Conservation (phyloP, 2,113 vertebrate genomes). For the Phaethon lepturus region DNA sequence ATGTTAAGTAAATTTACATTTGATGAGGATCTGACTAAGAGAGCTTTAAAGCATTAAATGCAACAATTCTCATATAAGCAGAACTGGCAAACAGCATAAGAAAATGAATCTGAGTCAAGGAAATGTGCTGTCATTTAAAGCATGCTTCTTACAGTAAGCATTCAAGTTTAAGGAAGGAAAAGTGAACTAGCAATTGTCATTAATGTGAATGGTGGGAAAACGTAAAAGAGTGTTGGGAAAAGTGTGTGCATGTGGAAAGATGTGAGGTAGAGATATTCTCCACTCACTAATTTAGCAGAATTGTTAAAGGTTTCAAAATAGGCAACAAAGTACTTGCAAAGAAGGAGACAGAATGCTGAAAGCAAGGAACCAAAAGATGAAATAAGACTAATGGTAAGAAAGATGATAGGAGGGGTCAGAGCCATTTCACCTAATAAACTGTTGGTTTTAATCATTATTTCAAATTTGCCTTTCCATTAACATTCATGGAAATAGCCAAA, state of each 20-base stretch:
- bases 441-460: background rate
- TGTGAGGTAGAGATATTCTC: background rate
- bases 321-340: background rate
- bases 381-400: background rate
- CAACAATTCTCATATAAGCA: constrained; percentile 11
- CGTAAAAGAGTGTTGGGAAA: background rate
- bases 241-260: background rate
- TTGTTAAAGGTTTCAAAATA: background rate
- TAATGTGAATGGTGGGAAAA: background rate
- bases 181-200: background rate
- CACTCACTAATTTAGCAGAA: background rate
- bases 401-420: background rate
- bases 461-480: background rate
- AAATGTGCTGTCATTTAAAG: constrained; percentile 33
- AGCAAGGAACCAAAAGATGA: background rate
- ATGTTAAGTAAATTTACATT: constrained; percentile 57
- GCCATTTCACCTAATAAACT: background rate
- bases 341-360: background rate
- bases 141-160: background rate
- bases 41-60: constrained; percentile 15
- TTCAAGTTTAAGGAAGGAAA: background rate
- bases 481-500: background rate
- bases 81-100: background rate
- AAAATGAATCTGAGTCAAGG: constrained; percentile 15
- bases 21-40: constrained; percentile 36